Evolutionary conservation across 2,888 invertebrate genomes (phyloP), one percentile per base, ranked within the genome.

Genomic region (Eristalis pertinax): DNA sequence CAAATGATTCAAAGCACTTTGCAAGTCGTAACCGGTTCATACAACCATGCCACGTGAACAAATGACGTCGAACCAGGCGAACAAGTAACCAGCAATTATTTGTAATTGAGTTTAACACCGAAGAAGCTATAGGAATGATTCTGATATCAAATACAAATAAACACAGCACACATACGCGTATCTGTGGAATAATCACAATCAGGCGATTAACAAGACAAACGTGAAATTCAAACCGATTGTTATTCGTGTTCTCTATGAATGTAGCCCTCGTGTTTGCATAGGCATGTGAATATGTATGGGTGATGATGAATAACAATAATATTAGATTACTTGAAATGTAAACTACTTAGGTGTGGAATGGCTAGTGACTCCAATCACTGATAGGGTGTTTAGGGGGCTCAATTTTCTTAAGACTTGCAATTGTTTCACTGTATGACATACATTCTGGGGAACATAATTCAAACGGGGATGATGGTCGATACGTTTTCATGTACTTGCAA

Each of bases 101-200:
- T 35, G 32, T 70, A 70, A 58, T 58, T 15, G 19, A 8, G 26
- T 41, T 43, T 50, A 50, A 43, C 43, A 24, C 15, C 26, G n/a
- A 58, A 35, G 69, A 70, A 70, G 58, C 69, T 38, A 4, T 29
- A 70, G 15, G 38, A 69, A 56, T 58, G 69, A 56, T 22, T 69
- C 69, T 5, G 29, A 68, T 43, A 24, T 4, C n/a, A 26, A 67
- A 24, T 43, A 4, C n/a, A 65, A 41, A 7, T 50, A 50, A 50
- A n/a, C 15, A 15, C 10, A 38, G 7, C 50, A n/a, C n/a, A 1
- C 4, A 50, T 15, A 19, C 50, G 4, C 50, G 19, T 19, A 7
- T 19, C 50, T 50, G 7, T 7, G n/a, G 50, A 50, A 68, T 29
- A 56, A 19, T 32, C 11, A 11, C 11, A 56, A 4, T 32, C 50